Evolutionary conservation across 2,888 invertebrate species (phyloP).

Genomic region (Suillia variegata): DNA sequence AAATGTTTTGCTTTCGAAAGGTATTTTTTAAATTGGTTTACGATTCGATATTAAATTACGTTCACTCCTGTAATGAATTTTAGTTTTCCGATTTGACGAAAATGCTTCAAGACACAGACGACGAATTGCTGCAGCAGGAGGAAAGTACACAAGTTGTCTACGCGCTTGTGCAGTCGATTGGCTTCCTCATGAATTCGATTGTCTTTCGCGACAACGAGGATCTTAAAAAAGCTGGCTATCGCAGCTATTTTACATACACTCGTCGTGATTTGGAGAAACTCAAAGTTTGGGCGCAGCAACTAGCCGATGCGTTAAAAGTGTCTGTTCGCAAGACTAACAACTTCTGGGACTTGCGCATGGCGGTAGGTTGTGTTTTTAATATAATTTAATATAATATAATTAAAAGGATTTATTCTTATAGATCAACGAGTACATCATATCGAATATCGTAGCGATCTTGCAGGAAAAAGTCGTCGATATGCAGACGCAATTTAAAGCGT

Average conservation of each 20-base stretch:
- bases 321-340: slow-evolving; percentile 28
- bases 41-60: no score
- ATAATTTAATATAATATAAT: background rate
- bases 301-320: slow-evolving; percentile 26
- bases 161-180: slow-evolving; percentile 37
- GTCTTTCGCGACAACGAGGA: slow-evolving; percentile 37
- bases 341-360: slow-evolving; percentile 34
- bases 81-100: slow-evolving; percentile 35
- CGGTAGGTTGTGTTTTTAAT: slow-evolving; percentile 20
- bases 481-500: no score
- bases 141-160: slow-evolving; percentile 36
- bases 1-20: slow-evolving; percentile 41
- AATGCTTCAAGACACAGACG: slow-evolving; percentile 34
- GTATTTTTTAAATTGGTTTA: no score
- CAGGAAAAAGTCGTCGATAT: no score
- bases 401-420: no score
- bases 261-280: slow-evolving; percentile 31
- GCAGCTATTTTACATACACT: slow-evolving; percentile 35
- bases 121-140: slow-evolving; percentile 32
- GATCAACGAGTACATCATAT: no score
- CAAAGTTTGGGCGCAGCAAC: slow-evolving; percentile 31
- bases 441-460: no score
- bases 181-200: slow-evolving; percentile 35
- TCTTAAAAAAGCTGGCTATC: slow-evolving; percentile 39
- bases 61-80: no score